A percentile compares a stretch with the other conserved stretches of the same genome.
phyloP scores from a whole-genome alignment of 2,888 invertebrate species.

The Steromphala cineraria region DNA sequence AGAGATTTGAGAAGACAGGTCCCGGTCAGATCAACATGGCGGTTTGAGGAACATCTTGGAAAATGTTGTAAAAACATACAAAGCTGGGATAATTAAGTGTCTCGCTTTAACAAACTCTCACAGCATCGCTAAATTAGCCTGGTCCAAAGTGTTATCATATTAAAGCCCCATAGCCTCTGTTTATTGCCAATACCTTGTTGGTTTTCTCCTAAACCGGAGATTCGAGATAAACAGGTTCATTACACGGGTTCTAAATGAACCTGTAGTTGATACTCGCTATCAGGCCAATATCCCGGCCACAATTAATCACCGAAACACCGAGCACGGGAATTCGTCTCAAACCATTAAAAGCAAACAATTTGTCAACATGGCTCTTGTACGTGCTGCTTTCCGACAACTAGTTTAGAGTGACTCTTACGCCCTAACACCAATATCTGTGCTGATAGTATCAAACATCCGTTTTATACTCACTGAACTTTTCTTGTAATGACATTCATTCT shows the following conservation, averaged over 20 bases:
- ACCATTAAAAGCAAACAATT: neutral
- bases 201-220: neutral
- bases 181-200: neutral
- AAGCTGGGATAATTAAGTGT: neutral
- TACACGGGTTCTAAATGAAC: neutral
- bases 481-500: too few relatives aligned
- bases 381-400: neutral
- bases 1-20: neutral
- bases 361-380: neutral
- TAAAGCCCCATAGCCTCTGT: neutral
- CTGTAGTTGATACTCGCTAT: neutral
- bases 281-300: neutral
- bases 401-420: neutral
- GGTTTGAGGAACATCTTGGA: neutral
- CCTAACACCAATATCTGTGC: too few relatives aligned
- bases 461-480: too few relatives aligned
- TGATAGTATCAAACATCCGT: too few relatives aligned
- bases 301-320: neutral
- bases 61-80: neutral
- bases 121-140: neutral
- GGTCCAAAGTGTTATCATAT: neutral
- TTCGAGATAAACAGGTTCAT: neutral
- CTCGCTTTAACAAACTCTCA: neutral
- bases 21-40: neutral
- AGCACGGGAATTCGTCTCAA: neutral